A percentile compares a stretch with the other conserved stretches of the same genome.
Evolutionary conservation across 2,797 vertebrate species (phyloP).

Genomic region (Cyclopterus lumpus): DNA sequence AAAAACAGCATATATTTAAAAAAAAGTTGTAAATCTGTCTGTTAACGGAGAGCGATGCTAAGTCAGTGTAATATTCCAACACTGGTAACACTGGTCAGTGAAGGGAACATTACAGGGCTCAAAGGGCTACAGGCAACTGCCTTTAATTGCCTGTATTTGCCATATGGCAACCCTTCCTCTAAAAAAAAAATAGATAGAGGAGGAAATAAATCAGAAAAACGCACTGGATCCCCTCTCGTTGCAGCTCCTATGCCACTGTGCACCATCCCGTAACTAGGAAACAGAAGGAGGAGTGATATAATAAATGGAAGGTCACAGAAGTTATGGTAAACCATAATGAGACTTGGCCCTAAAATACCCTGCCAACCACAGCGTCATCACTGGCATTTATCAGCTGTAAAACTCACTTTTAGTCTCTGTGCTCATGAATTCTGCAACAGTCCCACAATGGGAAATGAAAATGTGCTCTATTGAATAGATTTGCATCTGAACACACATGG

Average conservation of each 20-base stretch:
- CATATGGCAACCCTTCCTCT: conserved; percentile 42
- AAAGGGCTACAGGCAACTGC: conserved; percentile 48
- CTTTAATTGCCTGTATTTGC: conserved; percentile 56
- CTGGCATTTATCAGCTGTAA: conserved; percentile 62
- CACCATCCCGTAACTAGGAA: neutral
- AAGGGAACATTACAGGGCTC: conserved; percentile 35
- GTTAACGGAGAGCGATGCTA: too few relatives aligned
- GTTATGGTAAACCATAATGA: conserved; percentile 8
- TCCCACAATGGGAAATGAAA: conserved; percentile 79
- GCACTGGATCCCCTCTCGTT: conserved; percentile 13
- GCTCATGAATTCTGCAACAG: conserved; percentile 66
- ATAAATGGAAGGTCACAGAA: conserved; percentile 19
- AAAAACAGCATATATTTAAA: too few relatives aligned
- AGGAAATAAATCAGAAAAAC: conserved; percentile 3
- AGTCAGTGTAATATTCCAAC: too few relatives aligned
- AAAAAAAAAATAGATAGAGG: neutral
- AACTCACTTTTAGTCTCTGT: conserved; percentile 55
- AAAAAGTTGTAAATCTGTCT: too few relatives aligned
- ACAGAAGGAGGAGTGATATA: conserved; percentile 5
- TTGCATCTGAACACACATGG: conserved; percentile 81
- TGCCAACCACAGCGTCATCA: conserved; percentile 20
- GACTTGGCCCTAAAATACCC: conserved; percentile 27
- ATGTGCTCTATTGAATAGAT: conserved; percentile 80
- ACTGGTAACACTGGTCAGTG: conserved; percentile 27
- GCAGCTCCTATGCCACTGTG: neutral